Conservation (phyloP, 2,113 vertebrate genomes). For the Menidia beryllina region DNA sequence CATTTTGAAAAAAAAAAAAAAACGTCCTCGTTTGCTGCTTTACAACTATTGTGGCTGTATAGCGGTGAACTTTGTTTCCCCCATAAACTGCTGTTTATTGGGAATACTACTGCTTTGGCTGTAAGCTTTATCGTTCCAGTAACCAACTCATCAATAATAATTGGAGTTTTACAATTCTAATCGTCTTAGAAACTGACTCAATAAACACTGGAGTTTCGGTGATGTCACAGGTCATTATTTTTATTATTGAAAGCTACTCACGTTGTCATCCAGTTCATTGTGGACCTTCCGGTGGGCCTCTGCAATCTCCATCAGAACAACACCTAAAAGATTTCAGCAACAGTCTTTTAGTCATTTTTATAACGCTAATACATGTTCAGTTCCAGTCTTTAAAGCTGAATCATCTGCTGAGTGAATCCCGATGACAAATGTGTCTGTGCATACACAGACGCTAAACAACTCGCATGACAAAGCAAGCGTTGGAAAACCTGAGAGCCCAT, state of each 20-base stretch:
- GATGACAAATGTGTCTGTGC: not conserved
- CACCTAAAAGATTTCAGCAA: conserved; percentile 80
- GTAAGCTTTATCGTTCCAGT: not conserved
- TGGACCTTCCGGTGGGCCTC: conserved; percentile 91
- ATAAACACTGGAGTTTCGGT: not conserved
- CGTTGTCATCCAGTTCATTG: conserved; percentile 91
- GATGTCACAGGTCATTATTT: not conserved
- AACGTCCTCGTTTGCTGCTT: too few relatives aligned
- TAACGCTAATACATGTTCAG: too few relatives aligned
- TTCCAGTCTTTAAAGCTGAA: not conserved
- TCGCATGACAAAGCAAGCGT: not conserved
- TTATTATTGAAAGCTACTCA: conserved; percentile 78
- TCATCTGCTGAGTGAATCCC: not conserved
- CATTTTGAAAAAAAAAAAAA: too few relatives aligned
- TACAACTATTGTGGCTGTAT: not conserved
- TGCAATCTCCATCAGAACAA: conserved; percentile 93
- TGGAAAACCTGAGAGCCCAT: not conserved
- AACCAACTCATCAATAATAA: not conserved
- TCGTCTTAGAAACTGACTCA: not conserved
- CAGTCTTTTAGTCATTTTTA: not conserved
- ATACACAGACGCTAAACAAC: not conserved
- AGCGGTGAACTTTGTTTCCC: not conserved
- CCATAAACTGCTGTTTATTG: too few relatives aligned
- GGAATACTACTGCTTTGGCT: too few relatives aligned
- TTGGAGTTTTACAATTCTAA: not conserved